Conservation (phyloP, 2,797 vertebrate genomes). For the Thaleichthys pacificus region DNA sequence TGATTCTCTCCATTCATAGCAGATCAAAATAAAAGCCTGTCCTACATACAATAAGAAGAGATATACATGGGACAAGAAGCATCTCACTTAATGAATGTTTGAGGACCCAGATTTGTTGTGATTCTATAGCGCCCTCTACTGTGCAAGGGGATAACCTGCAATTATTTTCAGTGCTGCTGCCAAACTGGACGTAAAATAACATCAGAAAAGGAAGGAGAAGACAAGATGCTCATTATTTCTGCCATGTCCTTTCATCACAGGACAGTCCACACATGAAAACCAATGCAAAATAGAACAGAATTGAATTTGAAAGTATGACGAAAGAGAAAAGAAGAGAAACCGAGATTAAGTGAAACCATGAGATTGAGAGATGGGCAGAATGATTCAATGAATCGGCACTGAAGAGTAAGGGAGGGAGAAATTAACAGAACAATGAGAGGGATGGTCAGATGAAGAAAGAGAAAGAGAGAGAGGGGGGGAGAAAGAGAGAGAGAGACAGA, state of each 20-base stretch:
- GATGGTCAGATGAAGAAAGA: neutral
- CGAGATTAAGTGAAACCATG: neutral
- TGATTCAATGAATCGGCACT: no score
- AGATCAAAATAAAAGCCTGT: no score
- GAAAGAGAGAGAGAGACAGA: neutral
- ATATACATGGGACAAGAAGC: neutral
- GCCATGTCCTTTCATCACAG: neutral
- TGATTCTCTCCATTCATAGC: no score
- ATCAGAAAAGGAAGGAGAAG: neutral
- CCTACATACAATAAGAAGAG: neutral
- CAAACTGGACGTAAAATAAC: neutral
- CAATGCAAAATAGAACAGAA: no score
- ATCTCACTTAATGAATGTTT: neutral
- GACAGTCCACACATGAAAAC: neutral
- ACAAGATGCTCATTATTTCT: neutral
- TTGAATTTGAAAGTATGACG: neutral
- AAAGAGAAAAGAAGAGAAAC: neutral
- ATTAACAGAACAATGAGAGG: neutral
- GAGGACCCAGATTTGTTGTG: neutral
- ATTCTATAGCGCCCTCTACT: slow-evolving; percentile 18
- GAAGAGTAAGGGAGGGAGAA: neutral
- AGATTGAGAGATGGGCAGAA: neutral
- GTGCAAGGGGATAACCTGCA: neutral
- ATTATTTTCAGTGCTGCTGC: neutral
- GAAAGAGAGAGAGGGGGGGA: slow-evolving; percentile 1